Evolutionary conservation across 92 coral and sea anemone genomes (phyloP).

Genomic region (Palythoa grandiflora): DNA sequence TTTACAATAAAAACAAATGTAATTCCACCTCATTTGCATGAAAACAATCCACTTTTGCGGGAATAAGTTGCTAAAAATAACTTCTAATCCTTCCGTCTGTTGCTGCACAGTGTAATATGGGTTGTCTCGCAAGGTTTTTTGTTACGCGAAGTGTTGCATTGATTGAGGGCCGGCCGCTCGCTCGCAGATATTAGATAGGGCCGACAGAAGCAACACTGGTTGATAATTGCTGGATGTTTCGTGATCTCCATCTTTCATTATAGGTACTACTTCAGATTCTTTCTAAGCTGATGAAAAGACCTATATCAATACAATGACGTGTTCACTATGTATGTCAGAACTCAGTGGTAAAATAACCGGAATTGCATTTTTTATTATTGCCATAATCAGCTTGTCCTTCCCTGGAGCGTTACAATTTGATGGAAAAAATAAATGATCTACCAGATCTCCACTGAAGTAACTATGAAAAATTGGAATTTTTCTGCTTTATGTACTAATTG

Average conservation of each 20-base stretch:
- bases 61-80: too few relatives aligned
- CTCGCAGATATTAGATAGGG: background rate
- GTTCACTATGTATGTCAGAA: conserved; percentile 48
- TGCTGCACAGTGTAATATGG: too few relatives aligned
- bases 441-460: conserved; percentile 36
- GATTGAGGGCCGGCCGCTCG: background rate
- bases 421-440: conserved; percentile 43
- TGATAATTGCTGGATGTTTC: background rate
- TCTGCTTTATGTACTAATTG: conserved; percentile 36
- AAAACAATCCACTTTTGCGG: too few relatives aligned
- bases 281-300: conserved; percentile 21
- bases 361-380: conserved; percentile 38
- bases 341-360: conserved; percentile 31
- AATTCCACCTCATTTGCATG: too few relatives aligned
- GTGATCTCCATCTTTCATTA: too few relatives aligned
- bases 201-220: background rate
- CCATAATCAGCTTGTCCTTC: conserved; percentile 56
- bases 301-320: background rate
- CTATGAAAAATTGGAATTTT: conserved; percentile 54
- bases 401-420: conserved; percentile 58
- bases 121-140: too few relatives aligned
- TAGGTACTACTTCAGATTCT: conserved; percentile 41
- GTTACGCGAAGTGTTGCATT: too few relatives aligned
- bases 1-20: too few relatives aligned
- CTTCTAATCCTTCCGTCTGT: too few relatives aligned